These are phyloP conservation scores for Trichopria drosophilae DNA, from an alignment of 2,888 invertebrate species.

Conservation along the genomic window DNA sequence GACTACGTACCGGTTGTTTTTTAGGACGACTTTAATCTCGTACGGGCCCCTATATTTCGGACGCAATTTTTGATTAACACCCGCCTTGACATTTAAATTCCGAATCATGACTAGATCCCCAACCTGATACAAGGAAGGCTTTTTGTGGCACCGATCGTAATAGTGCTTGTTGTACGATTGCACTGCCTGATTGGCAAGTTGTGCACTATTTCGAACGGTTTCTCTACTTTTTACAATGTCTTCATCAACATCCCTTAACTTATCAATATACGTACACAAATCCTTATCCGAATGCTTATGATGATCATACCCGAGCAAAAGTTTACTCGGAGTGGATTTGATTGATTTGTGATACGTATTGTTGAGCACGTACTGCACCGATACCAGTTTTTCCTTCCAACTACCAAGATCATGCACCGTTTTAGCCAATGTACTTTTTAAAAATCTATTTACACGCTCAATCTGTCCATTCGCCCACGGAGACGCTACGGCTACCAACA, in stretches of 20 bases:
- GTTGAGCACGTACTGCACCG: constrained; percentile 9
- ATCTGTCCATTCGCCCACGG: constrained; percentile 46
- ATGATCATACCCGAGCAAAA: too few species aligned
- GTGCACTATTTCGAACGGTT: too few species aligned
- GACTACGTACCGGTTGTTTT: constrained; percentile 8
- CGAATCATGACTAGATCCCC: constrained; percentile 22
- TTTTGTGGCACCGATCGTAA: constrained; percentile 38
- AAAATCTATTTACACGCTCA: constrained; percentile 35
- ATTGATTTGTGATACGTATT: constrained; percentile 1
- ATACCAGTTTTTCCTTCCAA: background rate
- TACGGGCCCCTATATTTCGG: constrained; percentile 23
- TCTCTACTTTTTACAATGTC: too few species aligned
- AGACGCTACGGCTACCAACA: constrained; percentile 39
- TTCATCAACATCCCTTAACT: too few species aligned
- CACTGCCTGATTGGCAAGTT: too few species aligned
- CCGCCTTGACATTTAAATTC: constrained; percentile 14
- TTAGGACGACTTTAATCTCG: constrained; percentile 14
- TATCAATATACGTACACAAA: too few species aligned
- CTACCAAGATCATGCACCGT: background rate
- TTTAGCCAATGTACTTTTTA: constrained; percentile 39
- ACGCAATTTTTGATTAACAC: constrained; percentile 17
- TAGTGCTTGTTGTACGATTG: constrained; percentile 37
- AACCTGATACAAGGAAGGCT: constrained; percentile 4
- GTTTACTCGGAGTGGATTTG: too few species aligned
- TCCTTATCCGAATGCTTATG: too few species aligned